phyloP scores from a whole-genome alignment of 2,113 vertebrate species.

The Ophthalmolycus amberensis region DNA sequence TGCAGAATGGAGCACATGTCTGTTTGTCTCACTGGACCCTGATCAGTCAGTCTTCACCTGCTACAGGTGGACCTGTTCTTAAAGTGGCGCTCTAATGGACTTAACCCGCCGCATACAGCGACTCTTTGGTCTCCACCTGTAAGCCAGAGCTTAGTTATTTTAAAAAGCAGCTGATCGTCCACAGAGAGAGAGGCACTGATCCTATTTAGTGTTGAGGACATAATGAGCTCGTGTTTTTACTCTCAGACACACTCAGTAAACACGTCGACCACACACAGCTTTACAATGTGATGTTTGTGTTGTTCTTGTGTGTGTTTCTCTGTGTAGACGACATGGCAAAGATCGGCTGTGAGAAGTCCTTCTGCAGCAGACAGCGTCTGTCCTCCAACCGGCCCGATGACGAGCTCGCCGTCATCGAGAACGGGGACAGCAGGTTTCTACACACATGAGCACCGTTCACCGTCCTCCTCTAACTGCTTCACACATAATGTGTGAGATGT shows the following conservation, averaged over 20 bases:
- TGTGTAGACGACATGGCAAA: conserved; percentile 87
- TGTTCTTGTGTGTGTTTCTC: not conserved
- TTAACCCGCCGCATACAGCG: conserved; percentile 55
- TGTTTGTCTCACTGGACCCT: no score
- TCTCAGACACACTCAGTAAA: conserved; percentile 55
- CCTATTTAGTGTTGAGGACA: conserved; percentile 80
- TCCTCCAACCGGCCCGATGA: conserved; percentile 76
- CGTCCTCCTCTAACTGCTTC: no score
- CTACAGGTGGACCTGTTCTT: conserved; percentile 20
- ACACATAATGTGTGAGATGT: no score
- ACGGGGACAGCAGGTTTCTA: conserved; percentile 85
- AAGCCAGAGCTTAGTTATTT: conserved; percentile 76
- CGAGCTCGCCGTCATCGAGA: conserved; percentile 84
- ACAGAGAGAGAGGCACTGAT: conserved; percentile 67
- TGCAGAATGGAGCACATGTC: no score
- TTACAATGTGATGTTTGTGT: not conserved
- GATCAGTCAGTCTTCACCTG: no score
- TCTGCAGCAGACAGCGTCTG: conserved; percentile 68
- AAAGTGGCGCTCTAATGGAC: conserved; percentile 59
- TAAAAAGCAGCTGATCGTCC: conserved; percentile 70
- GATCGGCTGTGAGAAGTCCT: conserved; percentile 86
- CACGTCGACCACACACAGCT: conserved; percentile 27
- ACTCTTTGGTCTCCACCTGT: conserved; percentile 20
- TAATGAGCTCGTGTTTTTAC: conserved; percentile 73
- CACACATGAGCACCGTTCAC: no score